Percentiles rank a stretch among this genome's conserved stretches.
Evolutionary conservation across 1,140 invertebrate species (phyloP).

Genomic region (Listronotus oregonensis): DNA sequence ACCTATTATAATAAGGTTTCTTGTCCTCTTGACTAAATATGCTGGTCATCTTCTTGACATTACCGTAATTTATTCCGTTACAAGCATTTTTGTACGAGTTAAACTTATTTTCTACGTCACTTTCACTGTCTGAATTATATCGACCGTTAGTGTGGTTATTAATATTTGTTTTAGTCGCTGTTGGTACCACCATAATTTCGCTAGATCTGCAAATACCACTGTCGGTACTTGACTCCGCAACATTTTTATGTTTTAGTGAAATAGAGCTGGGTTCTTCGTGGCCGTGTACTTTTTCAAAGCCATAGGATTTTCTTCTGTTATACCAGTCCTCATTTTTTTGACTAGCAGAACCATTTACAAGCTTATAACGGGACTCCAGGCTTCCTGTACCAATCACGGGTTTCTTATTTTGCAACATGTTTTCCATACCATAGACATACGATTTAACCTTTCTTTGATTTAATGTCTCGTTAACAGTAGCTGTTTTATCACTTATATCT

Average conservation of each 20-base stretch:
- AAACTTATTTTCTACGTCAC: slow-evolving; percentile 34
- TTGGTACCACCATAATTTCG: slow-evolving; percentile 59
- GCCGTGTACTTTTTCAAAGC: slow-evolving; percentile 69
- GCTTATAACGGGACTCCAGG: slow-evolving; percentile 60
- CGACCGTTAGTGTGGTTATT: slow-evolving; percentile 25
- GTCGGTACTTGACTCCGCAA: slow-evolving; percentile 71
- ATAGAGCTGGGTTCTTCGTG: slow-evolving; percentile 55
- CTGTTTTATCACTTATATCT: slow-evolving; percentile 31
- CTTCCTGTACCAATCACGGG: slow-evolving; percentile 60
- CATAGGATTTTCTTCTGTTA: slow-evolving; percentile 72
- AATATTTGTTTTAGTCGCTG: slow-evolving; percentile 35
- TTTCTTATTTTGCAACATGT: slow-evolving; percentile 48
- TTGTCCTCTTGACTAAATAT: slow-evolving; percentile 42
- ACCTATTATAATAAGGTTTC: slow-evolving; percentile 9
- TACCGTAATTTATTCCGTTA: slow-evolving; percentile 35
- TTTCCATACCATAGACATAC: slow-evolving; percentile 57
- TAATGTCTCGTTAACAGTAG: slow-evolving; percentile 24
- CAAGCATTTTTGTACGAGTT: slow-evolving; percentile 4
- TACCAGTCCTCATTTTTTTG: slow-evolving; percentile 66
- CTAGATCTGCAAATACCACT: slow-evolving; percentile 73
- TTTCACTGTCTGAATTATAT: slow-evolving; percentile 37
- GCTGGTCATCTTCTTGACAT: slow-evolving; percentile 42
- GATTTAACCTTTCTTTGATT: slow-evolving; percentile 50
- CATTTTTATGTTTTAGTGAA: slow-evolving; percentile 56
- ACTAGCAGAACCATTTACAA: slow-evolving; percentile 55